A percentile compares a stretch with the other conserved stretches of the same genome.
These are phyloP conservation scores for Ylistrum balloti DNA, from an alignment of 1,140 invertebrate genomes.

Conservation along the genomic window DNA sequence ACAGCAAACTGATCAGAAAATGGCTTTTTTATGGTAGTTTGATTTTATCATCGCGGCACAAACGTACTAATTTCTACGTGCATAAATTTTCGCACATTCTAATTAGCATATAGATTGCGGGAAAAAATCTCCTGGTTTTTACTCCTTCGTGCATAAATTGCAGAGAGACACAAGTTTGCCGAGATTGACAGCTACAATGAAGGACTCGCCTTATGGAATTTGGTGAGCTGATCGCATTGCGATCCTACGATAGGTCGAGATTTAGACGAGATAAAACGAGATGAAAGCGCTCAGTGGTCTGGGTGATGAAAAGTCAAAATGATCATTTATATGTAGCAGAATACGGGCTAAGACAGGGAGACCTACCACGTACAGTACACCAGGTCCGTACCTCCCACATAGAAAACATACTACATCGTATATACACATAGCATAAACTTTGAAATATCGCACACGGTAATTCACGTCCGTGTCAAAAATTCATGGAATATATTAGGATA, in stretches of 20 bases:
- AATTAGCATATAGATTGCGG: conserved; percentile 38
- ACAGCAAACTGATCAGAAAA: conserved; percentile 30
- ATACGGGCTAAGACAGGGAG: not conserved
- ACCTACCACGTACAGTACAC: not conserved
- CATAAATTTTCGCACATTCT: conserved; percentile 35
- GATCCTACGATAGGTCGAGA: conserved; percentile 19
- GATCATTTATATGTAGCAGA: conserved; percentile 3
- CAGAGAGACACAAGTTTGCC: not conserved
- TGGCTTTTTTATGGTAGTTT: conserved; percentile 27
- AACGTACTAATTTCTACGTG: conserved; percentile 29
- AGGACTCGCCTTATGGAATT: not conserved
- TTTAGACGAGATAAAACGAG: not conserved
- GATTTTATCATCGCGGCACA: conserved; percentile 14
- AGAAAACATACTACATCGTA: not conserved
- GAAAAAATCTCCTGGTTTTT: not conserved
- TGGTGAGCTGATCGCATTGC: conserved; percentile 4
- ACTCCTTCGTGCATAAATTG: not conserved
- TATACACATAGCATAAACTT: not conserved
- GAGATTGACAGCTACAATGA: conserved; percentile 13
- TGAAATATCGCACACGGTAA: not conserved
- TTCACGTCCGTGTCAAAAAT: not conserved
- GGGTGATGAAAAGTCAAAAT: conserved; percentile 38
- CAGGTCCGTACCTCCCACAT: conserved; percentile 12
- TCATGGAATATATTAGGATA: not conserved
- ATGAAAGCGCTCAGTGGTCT: conserved; percentile 9